Evolutionary conservation across 2,888 invertebrate genomes (phyloP).

Genomic region (Eledone cirrhosa): DNA sequence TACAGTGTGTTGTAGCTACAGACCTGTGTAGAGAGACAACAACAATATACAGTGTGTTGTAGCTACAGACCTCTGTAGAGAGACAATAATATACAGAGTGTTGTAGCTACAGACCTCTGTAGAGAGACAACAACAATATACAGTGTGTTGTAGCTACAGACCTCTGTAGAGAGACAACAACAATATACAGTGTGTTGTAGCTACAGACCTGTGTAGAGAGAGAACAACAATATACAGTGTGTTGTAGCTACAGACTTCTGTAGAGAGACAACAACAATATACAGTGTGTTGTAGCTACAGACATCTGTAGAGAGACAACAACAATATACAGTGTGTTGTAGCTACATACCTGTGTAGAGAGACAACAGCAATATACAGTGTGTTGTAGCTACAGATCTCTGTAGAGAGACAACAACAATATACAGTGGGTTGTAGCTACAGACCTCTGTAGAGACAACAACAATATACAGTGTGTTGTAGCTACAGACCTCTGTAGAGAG

Average conservation of each 20-base stretch:
- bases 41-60: too few species aligned
- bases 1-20: too few species aligned
- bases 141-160: too few species aligned
- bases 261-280: constrained; percentile 29
- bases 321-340: too few species aligned
- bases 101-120: constrained; percentile 52
- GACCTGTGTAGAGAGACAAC: constrained; percentile 41
- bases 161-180: constrained; percentile 42
- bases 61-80: constrained; percentile 51
- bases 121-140: constrained; percentile 30
- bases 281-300: too few species aligned
- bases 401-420: constrained; percentile 32
- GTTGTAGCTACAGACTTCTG: constrained; percentile 54
- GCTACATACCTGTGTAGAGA: constrained; percentile 49
- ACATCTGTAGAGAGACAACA: constrained; percentile 41
- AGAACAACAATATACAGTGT: too few species aligned
- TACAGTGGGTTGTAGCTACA: too few species aligned
- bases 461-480: too few species aligned
- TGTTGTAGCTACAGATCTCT: constrained; percentile 54
- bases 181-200: too few species aligned
- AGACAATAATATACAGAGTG: too few species aligned
- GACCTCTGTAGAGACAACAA: constrained; percentile 42
- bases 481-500: constrained; percentile 48
- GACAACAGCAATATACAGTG: too few species aligned
- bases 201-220: constrained; percentile 48